phyloP scores from a whole-genome alignment of 2,113 vertebrate species.

The Pollachius pollachius region DNA sequence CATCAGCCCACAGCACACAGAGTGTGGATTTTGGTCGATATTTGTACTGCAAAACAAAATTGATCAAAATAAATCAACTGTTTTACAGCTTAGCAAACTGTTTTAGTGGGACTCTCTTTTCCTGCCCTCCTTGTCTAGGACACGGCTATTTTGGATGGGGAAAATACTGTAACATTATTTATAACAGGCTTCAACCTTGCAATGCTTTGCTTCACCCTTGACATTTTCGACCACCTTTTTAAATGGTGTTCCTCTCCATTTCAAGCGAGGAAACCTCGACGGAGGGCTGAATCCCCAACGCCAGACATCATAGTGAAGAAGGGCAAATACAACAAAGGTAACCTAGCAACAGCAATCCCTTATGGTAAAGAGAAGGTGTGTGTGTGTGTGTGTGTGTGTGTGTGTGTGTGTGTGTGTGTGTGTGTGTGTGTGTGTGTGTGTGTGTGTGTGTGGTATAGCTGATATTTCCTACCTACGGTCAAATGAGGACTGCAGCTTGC shows the following conservation, averaged over 20 bases:
- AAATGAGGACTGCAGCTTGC: no score
- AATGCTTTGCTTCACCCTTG: not conserved
- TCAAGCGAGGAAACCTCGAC: constrained; percentile 83
- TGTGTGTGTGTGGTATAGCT: no score
- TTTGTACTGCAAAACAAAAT: not conserved
- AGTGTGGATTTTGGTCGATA: no score
- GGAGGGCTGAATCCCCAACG: constrained; percentile 87
- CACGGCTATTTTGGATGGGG: no score
- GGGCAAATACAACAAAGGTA: constrained; percentile 95
- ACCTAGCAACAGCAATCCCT: not conserved
- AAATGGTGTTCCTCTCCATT: constrained; percentile 23
- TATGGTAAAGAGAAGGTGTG: not conserved
- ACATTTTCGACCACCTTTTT: not conserved
- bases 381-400: not conserved
- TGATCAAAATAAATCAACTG: no score
- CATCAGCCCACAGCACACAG: no score
- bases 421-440: no score
- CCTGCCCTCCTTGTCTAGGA: no score
- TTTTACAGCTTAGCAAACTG: no score
- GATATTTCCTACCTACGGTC: no score
- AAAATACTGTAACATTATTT: not conserved
- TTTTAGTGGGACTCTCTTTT: no score
- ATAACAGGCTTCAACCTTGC: not conserved
- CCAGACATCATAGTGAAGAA: constrained; percentile 92
- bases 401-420: not conserved